Evolutionary conservation across 2,888 invertebrate genomes (phyloP).

Genomic region (Criorhina ranunculi): DNA sequence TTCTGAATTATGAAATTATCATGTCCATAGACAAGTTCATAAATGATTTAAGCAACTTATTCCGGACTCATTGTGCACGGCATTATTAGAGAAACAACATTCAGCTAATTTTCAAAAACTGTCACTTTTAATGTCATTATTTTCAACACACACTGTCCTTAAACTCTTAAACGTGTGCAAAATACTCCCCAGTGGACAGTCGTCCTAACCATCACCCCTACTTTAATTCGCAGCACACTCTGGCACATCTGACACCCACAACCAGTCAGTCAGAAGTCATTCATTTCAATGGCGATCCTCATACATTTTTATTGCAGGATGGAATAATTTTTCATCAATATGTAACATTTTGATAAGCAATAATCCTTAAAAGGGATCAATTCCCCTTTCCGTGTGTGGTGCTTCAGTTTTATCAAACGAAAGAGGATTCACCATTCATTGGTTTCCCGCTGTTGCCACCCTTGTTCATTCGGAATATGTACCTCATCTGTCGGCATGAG

Average conservation of each 20-base stretch:
- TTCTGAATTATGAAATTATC: no score
- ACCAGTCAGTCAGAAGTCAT: slow-evolving; percentile 53
- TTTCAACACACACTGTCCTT: slow-evolving; percentile 1
- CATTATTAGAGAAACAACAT: no score
- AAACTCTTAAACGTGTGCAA: not conserved
- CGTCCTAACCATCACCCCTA: not conserved
- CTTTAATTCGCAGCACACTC: not conserved
- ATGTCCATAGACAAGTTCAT: no score
- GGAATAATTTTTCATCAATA: slow-evolving; percentile 78
- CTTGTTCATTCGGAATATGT: slow-evolving; percentile 22
- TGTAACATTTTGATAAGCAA: slow-evolving; percentile 78
- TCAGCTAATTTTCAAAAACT: not conserved
- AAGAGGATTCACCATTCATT: not conserved
- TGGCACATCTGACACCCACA: slow-evolving; percentile 22
- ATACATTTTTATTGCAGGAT: slow-evolving; percentile 78
- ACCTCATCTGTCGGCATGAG: slow-evolving; percentile 34
- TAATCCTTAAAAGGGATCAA: slow-evolving; percentile 78
- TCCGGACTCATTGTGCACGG: no score
- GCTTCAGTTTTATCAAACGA: slow-evolving; percentile 41
- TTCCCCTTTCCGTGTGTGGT: slow-evolving; percentile 31
- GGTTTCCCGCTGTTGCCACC: slow-evolving; percentile 31
- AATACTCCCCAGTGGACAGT: slow-evolving; percentile 2
- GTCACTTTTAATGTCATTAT: not conserved
- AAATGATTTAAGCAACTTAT: no score
- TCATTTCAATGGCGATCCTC: slow-evolving; percentile 74